phyloP scores from a whole-genome alignment of 2,888 invertebrate genomes.

The Cenopis cana region DNA sequence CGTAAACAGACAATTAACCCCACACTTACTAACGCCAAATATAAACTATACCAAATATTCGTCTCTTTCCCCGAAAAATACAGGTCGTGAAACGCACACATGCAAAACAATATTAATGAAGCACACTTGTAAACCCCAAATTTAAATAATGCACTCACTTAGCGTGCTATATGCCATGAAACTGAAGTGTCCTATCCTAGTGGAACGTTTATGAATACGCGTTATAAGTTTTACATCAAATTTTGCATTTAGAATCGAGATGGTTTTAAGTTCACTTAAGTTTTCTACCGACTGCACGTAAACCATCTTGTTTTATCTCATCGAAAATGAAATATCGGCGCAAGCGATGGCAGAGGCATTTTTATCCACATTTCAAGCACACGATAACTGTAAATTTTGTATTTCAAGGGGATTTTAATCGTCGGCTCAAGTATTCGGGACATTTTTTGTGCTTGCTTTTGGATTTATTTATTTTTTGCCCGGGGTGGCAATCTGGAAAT shows the following conservation, averaged over 20 bases:
- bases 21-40: slow-evolving; percentile 42
- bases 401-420: slow-evolving; percentile 80
- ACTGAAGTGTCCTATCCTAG: background rate
- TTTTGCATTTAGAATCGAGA: background rate
- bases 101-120: slow-evolving; percentile 38
- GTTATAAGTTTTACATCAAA: background rate
- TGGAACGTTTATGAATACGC: background rate
- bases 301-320: slow-evolving; percentile 48
- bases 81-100: slow-evolving; percentile 36
- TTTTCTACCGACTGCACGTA: slow-evolving; percentile 6
- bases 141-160: slow-evolving; percentile 27
- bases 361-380: slow-evolving; percentile 54
- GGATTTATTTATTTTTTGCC: slow-evolving; percentile 84
- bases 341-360: slow-evolving; percentile 47
- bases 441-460: slow-evolving; percentile 73
- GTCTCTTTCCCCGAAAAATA: slow-evolving; percentile 39
- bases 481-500: slow-evolving; percentile 84
- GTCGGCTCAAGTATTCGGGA: slow-evolving; percentile 73
- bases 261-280: background rate
- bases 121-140: slow-evolving; percentile 27
- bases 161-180: background rate
- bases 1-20: slow-evolving; percentile 44
- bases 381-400: slow-evolving; percentile 74
- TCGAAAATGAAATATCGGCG: slow-evolving; percentile 36
- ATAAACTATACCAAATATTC: slow-evolving; percentile 37